phyloP scores from a whole-genome alignment of 2,797 vertebrate genomes.

The Schizopygopsis malacanthus region DNA sequence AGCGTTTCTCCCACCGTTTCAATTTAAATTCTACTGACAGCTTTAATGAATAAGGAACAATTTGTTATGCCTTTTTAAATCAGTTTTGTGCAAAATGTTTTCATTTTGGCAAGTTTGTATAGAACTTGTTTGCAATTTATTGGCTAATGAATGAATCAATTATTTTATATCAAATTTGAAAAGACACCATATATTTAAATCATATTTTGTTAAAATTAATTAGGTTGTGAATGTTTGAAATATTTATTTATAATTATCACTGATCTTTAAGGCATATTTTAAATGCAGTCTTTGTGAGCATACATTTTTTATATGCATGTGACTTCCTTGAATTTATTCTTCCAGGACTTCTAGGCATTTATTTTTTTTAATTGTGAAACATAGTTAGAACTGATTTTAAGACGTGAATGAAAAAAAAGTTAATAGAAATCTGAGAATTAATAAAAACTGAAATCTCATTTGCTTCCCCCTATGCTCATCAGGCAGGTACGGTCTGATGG shows the following conservation, averaged over 20 bases:
- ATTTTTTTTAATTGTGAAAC: background rate
- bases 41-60: background rate
- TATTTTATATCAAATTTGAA: background rate
- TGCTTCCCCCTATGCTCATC: background rate
- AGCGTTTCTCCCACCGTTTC: background rate
- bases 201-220: background rate
- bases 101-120: background rate
- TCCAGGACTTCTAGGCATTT: background rate
- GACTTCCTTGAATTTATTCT: background rate
- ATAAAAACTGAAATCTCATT: background rate
- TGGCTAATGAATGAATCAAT: background rate
- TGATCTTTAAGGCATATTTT: background rate
- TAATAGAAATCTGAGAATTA: background rate
- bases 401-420: background rate
- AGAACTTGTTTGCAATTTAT: background rate
- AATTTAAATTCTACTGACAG: background rate
- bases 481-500: conserved; percentile 96
- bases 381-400: background rate
- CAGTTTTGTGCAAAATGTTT: background rate
- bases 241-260: background rate
- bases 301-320: background rate
- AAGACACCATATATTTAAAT: background rate
- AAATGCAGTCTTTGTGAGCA: background rate
- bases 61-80: too few species aligned
- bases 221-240: background rate